Evolutionary conservation across 1,140 invertebrate genomes (phyloP).

Genomic region (Ips typographus): DNA sequence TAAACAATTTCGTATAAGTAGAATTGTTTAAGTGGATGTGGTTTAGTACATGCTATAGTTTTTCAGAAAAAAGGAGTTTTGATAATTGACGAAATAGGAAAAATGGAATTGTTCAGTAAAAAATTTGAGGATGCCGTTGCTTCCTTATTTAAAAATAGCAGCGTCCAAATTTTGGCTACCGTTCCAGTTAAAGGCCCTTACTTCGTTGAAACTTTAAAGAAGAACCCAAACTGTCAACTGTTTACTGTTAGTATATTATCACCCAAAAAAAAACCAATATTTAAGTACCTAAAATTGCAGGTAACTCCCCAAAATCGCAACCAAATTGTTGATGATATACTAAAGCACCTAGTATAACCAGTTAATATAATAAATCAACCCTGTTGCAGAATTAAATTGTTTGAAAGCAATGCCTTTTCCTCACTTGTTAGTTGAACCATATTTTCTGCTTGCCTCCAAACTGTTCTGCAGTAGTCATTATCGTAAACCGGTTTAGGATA

Average conservation of each 20-base stretch:
- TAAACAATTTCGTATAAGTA: conserved; percentile 4
- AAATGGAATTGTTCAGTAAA: conserved; percentile 68
- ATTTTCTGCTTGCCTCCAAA: conserved; percentile 40
- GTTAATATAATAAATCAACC: too few species aligned
- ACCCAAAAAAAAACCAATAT: too few species aligned
- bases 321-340: too few species aligned
- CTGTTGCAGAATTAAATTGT: too few species aligned
- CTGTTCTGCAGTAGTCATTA: conserved; percentile 27
- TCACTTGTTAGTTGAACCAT: conserved; percentile 8
- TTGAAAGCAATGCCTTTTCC: too few species aligned
- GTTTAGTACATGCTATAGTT: conserved; percentile 15
- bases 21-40: conserved; percentile 6
- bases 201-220: conserved; percentile 41
- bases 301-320: neutral
- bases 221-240: conserved; percentile 22
- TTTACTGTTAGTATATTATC: conserved; percentile 30
- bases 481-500: conserved; percentile 33
- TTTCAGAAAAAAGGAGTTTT: conserved; percentile 50
- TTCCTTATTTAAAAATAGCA: conserved; percentile 47
- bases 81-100: conserved; percentile 68
- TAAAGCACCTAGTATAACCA: too few species aligned
- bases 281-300: neutral
- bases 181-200: conserved; percentile 52
- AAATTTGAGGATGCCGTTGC: conserved; percentile 54
- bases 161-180: conserved; percentile 56